phyloP scores from a whole-genome alignment of 2,113 vertebrate species.

The Prochilodus magdalenae region DNA sequence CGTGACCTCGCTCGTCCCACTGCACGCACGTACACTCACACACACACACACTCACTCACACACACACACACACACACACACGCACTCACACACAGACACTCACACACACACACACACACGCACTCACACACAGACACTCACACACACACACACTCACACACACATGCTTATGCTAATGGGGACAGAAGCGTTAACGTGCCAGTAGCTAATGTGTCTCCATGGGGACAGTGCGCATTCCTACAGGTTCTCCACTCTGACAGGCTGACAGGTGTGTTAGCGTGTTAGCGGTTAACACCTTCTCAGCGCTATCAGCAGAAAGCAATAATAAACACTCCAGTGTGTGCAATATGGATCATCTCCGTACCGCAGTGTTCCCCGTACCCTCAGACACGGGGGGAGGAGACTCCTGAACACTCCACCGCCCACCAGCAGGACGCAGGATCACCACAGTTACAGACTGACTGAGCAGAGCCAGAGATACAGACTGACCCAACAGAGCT shows the following conservation, averaged over 20 bases:
- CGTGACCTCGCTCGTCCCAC: neutral
- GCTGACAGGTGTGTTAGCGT: too few species aligned
- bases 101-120: neutral
- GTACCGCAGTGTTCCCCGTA: too few species aligned
- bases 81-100: neutral
- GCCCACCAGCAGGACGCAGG: too few species aligned
- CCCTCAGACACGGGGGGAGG: too few species aligned
- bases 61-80: conserved; percentile 11
- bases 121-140: neutral
- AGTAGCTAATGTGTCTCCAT: neutral
- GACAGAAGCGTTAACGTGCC: neutral
- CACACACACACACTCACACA: neutral
- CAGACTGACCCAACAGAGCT: too few species aligned
- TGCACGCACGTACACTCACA: neutral
- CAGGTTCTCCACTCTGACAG: neutral
- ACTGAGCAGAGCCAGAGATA: too few species aligned
- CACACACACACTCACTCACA: neutral
- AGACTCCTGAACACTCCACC: too few species aligned
- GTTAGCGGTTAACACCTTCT: too few species aligned
- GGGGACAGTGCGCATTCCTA: neutral
- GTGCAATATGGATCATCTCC: too few species aligned
- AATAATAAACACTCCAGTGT: too few species aligned
- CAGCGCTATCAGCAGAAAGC: too few species aligned
- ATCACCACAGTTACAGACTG: too few species aligned
- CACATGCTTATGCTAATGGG: conserved; percentile 24